Conservation (phyloP, 2,113 vertebrate species). For the Microtus ochrogaster region DNA sequence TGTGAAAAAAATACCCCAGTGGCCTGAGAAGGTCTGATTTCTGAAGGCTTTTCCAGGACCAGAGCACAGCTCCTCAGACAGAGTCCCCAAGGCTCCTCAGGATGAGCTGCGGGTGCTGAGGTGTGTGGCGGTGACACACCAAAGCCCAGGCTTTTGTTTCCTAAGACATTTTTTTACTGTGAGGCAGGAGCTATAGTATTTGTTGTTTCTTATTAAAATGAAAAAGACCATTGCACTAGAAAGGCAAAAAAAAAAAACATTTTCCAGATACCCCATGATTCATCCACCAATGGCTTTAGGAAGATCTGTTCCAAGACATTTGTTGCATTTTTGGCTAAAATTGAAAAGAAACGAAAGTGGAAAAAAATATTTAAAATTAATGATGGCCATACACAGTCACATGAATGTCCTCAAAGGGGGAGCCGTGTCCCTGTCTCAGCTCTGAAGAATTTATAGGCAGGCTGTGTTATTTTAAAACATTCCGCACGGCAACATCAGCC, state of each 20-base stretch:
- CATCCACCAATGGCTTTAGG: slow-evolving; percentile 47
- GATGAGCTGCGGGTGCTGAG: background rate
- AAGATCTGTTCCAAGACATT: slow-evolving; percentile 58
- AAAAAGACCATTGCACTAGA: background rate
- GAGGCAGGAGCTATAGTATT: background rate
- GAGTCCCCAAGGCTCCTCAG: accelerated
- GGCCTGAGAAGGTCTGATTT: slow-evolving; percentile 36
- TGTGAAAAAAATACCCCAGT: background rate
- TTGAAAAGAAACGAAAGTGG: slow-evolving; percentile 70
- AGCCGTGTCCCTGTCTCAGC: slow-evolving; percentile 48
- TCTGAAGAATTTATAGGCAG: slow-evolving; percentile 65
- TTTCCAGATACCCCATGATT: slow-evolving; percentile 67
- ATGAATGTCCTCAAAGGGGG: slow-evolving; percentile 37
- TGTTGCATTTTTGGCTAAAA: slow-evolving; percentile 60
- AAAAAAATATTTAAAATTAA: slow-evolving; percentile 74
- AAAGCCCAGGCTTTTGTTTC: background rate
- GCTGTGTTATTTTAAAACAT: slow-evolving; percentile 53
- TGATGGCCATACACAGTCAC: slow-evolving; percentile 45
- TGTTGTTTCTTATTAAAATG: slow-evolving; percentile 54
- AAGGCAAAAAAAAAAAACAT: background rate
- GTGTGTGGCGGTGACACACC: background rate
- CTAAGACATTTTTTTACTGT: slow-evolving; percentile 22
- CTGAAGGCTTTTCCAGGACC: background rate
- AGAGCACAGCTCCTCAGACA: background rate
- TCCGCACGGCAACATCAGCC: slow-evolving; percentile 19